Evolutionary conservation across 1,140 invertebrate genomes (phyloP), one percentile per base, ranked within the genome.

Genomic region (Venustaconcha ellipsiformis): DNA sequence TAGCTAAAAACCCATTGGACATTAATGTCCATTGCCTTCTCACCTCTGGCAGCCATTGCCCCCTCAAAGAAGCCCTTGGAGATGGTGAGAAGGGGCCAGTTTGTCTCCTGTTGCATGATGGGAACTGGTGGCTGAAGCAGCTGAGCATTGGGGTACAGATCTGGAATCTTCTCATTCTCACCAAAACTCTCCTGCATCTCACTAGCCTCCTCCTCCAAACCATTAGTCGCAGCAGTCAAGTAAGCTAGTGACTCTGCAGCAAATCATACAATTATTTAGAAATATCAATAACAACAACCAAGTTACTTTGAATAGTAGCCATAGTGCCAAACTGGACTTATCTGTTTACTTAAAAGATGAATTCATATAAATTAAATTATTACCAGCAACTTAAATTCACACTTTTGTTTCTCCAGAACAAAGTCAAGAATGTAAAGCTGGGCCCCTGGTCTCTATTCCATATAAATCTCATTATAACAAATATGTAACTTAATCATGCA

Each of bases 31-130:
- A 37, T 37, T 37, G 4, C 37, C 37, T 18, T 65, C n/a, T 80
- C 81, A 79, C 83, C 80, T 68, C 85, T 87, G 30, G 89, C 84
- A 11, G 90, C 86, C 87, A 94, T 94, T 1, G 94, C 94, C 67
- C 92, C 93, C 80, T 95, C 94, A 87, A 96, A 95, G 91, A 95
- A 94, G 65, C 94, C 94, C 91, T 92, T 92, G 0, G 95, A 96
- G 8, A 98, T 94, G 3, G 97, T 97, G 2, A 99, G 90, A 15
- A 99, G 89, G 0, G 99, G 98, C 99, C 99, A 99, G 88, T 99
- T 99, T 62, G 93, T 94, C 78, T 90, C 89, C 77, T 94, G 94
- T 83, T 94, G 94, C 67, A 94, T 93, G 57, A 99, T 94, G 0
- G 98, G 98, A 30, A 95, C 92, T 0, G 96, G 95, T 0, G 98